Percentiles rank a stretch among this genome's conserved stretches.
These are phyloP conservation scores for Cheirogaleus medius DNA, from an alignment of 2,113 vertebrate species.

Conservation along the genomic window DNA sequence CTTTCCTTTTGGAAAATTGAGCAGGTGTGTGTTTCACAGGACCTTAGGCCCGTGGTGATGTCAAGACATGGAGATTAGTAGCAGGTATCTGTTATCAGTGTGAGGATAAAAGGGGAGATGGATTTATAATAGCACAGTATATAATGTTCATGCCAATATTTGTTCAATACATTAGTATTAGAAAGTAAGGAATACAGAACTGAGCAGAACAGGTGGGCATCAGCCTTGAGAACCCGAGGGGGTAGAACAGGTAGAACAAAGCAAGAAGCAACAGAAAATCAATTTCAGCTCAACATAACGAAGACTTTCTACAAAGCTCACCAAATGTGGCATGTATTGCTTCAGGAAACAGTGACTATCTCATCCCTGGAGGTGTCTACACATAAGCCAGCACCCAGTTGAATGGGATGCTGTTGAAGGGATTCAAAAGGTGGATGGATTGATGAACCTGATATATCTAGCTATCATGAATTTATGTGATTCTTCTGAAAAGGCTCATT, in stretches of 20 bases:
- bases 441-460: background rate
- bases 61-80: background rate
- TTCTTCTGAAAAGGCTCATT: slow-evolving; percentile 26
- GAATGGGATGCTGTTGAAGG: background rate
- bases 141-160: background rate
- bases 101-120: background rate
- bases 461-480: background rate
- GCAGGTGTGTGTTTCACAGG: background rate
- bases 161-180: background rate
- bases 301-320: background rate
- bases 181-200: background rate
- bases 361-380: background rate
- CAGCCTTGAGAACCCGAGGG: background rate
- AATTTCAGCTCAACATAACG: background rate
- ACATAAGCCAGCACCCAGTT: background rate
- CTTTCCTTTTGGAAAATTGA: slow-evolving; percentile 10
- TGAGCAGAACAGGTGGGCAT: background rate
- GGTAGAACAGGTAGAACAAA: background rate
- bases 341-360: background rate
- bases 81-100: background rate
- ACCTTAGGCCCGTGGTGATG: background rate
- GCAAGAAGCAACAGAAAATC: background rate
- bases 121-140: background rate
- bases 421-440: background rate
- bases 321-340: background rate